phyloP scores from a whole-genome alignment of 1,140 invertebrate species.

The Macrobrachium rosenbergii region DNA sequence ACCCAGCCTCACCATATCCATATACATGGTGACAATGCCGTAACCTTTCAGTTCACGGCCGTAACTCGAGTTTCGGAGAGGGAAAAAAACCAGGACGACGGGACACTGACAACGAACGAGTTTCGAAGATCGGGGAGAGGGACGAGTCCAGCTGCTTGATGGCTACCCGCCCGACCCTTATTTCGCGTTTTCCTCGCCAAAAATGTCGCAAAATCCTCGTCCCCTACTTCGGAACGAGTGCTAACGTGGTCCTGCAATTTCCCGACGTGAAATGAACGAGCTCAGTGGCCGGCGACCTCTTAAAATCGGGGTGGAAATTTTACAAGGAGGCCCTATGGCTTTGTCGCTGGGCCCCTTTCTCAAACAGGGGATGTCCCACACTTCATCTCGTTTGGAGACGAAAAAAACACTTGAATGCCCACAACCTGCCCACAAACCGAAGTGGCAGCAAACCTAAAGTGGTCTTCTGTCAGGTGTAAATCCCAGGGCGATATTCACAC shows the following conservation, averaged over 20 bases:
- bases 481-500: no score
- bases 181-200: not conserved
- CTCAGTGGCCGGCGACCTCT: not conserved
- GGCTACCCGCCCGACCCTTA: not conserved
- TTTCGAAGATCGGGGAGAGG: not conserved
- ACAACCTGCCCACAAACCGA: not conserved
- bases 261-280: not conserved
- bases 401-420: not conserved
- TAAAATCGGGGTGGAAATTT: not conserved
- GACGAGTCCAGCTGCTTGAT: not conserved
- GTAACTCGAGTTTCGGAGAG: no score
- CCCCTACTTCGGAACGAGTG: not conserved
- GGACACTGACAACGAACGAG: not conserved
- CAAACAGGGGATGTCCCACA: constrained; percentile 12
- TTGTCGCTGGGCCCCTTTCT: constrained; percentile 10
- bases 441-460: not conserved
- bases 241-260: no score
- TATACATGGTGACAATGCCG: no score
- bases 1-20: no score
- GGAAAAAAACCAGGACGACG: no score
- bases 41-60: no score
- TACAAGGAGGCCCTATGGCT: constrained; percentile 2
- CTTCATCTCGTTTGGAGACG: not conserved
- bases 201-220: not conserved
- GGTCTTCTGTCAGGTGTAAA: not conserved